Conservation (phyloP, 2,113 vertebrate species). For the Microcebus jonahi region DNA sequence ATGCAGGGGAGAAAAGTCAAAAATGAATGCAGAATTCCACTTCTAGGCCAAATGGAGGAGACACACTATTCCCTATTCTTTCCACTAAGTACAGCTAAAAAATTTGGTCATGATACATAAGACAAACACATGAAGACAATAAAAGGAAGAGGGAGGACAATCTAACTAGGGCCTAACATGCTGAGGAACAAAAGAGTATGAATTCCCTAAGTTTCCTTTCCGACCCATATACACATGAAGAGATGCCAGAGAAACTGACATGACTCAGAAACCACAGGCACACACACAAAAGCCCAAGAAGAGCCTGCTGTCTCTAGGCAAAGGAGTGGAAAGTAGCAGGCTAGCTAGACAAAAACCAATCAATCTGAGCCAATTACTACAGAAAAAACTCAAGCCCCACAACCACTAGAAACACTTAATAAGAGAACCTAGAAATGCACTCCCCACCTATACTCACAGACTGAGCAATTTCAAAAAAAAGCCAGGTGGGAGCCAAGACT, state of each 20-base stretch:
- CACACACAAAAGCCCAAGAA: background rate
- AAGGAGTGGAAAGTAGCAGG: background rate
- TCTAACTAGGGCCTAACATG: background rate
- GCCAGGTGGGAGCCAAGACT: background rate
- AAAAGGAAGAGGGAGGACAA: background rate
- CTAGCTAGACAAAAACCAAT: background rate
- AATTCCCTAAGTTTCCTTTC: background rate
- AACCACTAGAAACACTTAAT: background rate
- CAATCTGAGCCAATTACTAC: background rate
- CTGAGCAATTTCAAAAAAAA: background rate
- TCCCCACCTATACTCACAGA: background rate
- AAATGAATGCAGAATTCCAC: background rate
- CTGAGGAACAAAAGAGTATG: background rate
- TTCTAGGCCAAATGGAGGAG: background rate
- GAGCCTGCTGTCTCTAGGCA: background rate
- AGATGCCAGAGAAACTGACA: background rate
- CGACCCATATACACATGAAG: background rate
- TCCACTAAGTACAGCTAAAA: background rate
- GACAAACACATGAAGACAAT: background rate
- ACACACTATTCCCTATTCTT: background rate
- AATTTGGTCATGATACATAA: background rate
- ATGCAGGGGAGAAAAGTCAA: background rate
- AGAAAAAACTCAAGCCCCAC: background rate
- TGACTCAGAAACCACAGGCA: background rate
- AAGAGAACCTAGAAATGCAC: background rate